Percentiles rank a stretch among this genome's conserved stretches.
These are phyloP conservation scores for Anthonomus grandis DNA, from an alignment of 1,140 invertebrate species.

Conservation along the genomic window DNA sequence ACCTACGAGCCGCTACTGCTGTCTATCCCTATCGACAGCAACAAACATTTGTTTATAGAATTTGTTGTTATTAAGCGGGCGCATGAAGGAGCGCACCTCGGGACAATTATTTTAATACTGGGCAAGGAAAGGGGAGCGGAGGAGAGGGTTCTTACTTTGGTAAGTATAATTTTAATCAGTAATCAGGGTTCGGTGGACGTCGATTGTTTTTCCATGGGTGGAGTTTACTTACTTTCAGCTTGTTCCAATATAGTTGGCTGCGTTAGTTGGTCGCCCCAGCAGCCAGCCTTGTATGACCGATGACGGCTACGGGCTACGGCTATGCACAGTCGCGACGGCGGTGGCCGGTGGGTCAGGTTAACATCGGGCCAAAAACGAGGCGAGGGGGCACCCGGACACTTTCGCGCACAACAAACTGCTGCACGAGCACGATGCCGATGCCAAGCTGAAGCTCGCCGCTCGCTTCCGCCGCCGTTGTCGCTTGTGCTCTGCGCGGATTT, in stretches of 20 bases:
- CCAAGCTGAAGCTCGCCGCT: constrained; percentile 21
- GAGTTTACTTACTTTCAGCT: constrained; percentile 25
- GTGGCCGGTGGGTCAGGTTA: constrained; percentile 27
- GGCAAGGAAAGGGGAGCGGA: no score
- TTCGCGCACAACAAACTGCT: constrained; percentile 27
- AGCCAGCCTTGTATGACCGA: constrained; percentile 20
- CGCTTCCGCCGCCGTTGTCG: constrained; percentile 2
- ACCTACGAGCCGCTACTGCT: no score
- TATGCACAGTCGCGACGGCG: constrained; percentile 24
- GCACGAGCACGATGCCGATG: no score
- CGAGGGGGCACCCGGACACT: constrained; percentile 11
- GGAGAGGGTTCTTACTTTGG: no score
- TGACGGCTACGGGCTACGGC: no score
- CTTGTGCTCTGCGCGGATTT: constrained; percentile 8
- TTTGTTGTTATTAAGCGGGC: no score
- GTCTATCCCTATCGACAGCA: no score
- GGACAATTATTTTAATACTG: no score
- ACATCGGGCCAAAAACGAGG: constrained; percentile 28
- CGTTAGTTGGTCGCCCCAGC: constrained; percentile 28
- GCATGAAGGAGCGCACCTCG: no score
- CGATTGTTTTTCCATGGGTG: constrained; percentile 9
- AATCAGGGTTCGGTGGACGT: no score
- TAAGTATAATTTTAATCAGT: not conserved
- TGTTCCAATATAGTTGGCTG: constrained; percentile 25
- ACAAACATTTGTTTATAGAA: no score